These are phyloP conservation scores for Drosophila obscura DNA, from an alignment of 1,140 invertebrate genomes.

Conservation along the genomic window DNA sequence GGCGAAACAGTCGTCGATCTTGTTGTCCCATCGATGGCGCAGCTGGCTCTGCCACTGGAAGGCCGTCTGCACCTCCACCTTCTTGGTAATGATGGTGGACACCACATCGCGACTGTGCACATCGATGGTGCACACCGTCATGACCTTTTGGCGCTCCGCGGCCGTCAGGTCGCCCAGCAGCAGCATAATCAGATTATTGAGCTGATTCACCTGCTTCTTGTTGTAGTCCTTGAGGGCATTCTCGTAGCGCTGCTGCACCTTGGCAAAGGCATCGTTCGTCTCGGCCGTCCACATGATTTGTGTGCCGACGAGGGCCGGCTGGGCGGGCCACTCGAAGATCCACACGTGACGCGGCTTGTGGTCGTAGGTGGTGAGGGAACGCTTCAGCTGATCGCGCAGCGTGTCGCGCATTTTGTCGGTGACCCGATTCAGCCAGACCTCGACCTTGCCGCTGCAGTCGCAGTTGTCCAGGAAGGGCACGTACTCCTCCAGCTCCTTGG, in stretches of 20 bases:
- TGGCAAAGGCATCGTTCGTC: slow-evolving; percentile 93
- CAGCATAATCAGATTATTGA: slow-evolving; percentile 92
- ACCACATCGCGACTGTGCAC: slow-evolving; percentile 96
- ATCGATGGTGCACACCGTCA: slow-evolving; percentile 98
- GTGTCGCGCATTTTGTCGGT: slow-evolving; percentile 92
- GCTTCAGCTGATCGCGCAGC: slow-evolving; percentile 90
- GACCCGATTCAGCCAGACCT: slow-evolving; percentile 94
- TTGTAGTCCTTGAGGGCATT: slow-evolving; percentile 96
- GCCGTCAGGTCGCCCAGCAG: slow-evolving; percentile 91
- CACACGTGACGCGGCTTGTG: slow-evolving; percentile 95
- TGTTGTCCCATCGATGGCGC: slow-evolving; percentile 94
- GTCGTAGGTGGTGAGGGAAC: slow-evolving; percentile 93
- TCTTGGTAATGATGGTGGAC: slow-evolving; percentile 91
- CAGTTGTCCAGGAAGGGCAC: slow-evolving; percentile 89
- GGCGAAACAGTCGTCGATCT: slow-evolving; percentile 92
- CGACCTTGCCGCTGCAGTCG: slow-evolving; percentile 95
- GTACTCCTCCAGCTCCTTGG: slow-evolving; percentile 93
- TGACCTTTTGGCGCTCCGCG: slow-evolving; percentile 96
- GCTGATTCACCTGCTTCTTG: slow-evolving; percentile 94
- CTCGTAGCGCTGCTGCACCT: slow-evolving; percentile 96
- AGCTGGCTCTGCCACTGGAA: slow-evolving; percentile 97
- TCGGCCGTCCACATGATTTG: slow-evolving; percentile 98
- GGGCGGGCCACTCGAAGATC: slow-evolving; percentile 96
- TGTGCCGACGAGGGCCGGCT: slow-evolving; percentile 92
- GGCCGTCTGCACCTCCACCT: slow-evolving; percentile 91